Evolutionary conservation across 1,140 invertebrate species (phyloP), one percentile per base, ranked within the genome.

Genomic region (Heliothis subflexa): DNA sequence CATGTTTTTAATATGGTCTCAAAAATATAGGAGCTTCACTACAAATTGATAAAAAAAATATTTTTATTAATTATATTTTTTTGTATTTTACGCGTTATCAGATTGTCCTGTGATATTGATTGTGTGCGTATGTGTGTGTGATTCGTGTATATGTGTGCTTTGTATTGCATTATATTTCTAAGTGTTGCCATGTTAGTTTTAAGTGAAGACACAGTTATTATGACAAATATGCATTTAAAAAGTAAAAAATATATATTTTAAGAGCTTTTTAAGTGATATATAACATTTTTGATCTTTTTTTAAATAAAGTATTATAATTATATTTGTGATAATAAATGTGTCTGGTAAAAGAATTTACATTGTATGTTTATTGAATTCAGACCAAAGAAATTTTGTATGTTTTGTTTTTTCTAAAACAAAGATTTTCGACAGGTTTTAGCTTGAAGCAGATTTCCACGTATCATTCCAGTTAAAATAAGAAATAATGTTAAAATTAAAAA

Each of bases 351-450:
- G 14, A 54, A 64, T 45, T 54, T n/a, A 70, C 16, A 52, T 52
- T 52, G 33, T 52, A 16, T 16, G 33, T 71, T 55, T 71, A 71
- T 33, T 40, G 40, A n/a, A 33, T 71, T 54, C 18, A 71, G 49
- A 71, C 68, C 68, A 71, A 71, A 71, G 68, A 71, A n/a, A 71
- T 71, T 71, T 54, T 71, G 45, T 70, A 52, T 28, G 45, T 66
- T 3, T 68, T n/a, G n/a, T 62, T 61, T 14, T 40, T 45, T 16
- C 0, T 21, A 18, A 40, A 16, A 45, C 11, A 45, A 18, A 64
- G 13, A 62, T 13, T 40, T 11, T 40, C 45, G n/a, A 33, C 40
- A 33, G 33, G 16, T 25, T 57, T 25, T 47, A 64, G 4, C 47
- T 12, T 4, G 11, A 45, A 62, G 5, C n/a, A 47, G 10, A 25